These are phyloP conservation scores for Ceratothoa steindachneri DNA, from an alignment of 2,888 invertebrate genomes.

Conservation along the genomic window DNA sequence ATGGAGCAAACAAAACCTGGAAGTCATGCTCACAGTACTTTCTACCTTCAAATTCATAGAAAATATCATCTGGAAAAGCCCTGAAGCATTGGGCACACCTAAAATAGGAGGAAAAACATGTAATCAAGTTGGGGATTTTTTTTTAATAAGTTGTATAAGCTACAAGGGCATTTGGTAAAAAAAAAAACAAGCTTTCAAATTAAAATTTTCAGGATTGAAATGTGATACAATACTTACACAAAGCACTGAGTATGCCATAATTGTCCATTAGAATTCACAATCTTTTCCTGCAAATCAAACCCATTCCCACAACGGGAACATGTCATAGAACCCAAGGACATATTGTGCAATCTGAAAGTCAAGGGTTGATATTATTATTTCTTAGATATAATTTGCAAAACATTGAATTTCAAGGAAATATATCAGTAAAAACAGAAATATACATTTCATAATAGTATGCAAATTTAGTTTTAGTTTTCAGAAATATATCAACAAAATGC, in stretches of 20 bases:
- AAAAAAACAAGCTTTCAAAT: too few species aligned
- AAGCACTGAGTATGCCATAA: constrained; percentile 99
- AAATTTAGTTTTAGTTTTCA: too few species aligned
- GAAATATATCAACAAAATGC: too few species aligned
- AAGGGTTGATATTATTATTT: not conserved
- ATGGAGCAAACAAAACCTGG: constrained; percentile 91
- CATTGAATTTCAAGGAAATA: too few species aligned
- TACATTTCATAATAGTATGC: too few species aligned
- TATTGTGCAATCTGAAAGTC: constrained; percentile 56
- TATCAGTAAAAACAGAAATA: too few species aligned
- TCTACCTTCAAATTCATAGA: constrained; percentile 97
- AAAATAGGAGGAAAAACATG: constrained; percentile 40
- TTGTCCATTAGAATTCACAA: constrained; percentile 97
- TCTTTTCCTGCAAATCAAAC: constrained; percentile 93
- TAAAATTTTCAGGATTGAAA: too few species aligned
- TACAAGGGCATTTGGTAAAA: too few species aligned
- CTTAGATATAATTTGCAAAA: not conserved
- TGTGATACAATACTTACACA: constrained; percentile 91
- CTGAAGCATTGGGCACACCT: constrained; percentile 99
- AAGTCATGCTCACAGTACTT: constrained; percentile 99
- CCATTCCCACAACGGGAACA: constrained; percentile 94
- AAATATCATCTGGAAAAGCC: constrained; percentile 93
- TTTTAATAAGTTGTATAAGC: too few species aligned
- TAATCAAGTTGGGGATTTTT: not conserved
- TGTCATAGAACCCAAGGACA: constrained; percentile 87